A percentile compares a stretch with the other conserved stretches of the same genome.
Conservation (phyloP, 1,140 invertebrate species). For the Phymastichus coffea region DNA sequence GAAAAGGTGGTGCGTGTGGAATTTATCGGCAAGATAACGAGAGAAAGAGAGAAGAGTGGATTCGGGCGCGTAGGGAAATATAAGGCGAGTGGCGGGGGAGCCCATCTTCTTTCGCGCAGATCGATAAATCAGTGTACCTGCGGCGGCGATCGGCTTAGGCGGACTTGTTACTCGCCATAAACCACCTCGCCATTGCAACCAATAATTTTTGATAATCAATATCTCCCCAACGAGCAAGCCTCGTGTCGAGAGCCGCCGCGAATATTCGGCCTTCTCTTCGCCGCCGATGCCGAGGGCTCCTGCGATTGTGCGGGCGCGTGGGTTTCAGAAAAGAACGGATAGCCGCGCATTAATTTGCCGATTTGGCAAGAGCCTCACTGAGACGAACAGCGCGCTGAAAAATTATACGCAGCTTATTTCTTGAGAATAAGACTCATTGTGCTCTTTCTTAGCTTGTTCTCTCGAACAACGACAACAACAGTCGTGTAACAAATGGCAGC, state of each 20-base stretch:
- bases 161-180: not conserved
- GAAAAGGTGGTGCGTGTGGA: not conserved
- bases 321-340: not conserved
- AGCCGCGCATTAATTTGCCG: constrained; percentile 4
- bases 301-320: no score
- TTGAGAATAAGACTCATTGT: no score
- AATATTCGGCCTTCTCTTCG: no score
- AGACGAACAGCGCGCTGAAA: no score
- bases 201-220: constrained; percentile 13
- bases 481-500: no score
- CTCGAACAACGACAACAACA: no score
- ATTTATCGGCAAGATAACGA: constrained; percentile 6
- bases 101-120: constrained; percentile 35
- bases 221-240: not conserved
- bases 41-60: constrained; percentile 16
- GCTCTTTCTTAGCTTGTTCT: no score
- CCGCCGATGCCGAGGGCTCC: no score
- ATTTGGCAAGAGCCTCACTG: not conserved
- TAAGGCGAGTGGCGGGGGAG: constrained; percentile 15
- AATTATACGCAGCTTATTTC: no score
- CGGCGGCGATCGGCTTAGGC: constrained; percentile 33
- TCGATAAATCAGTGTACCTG: constrained; percentile 46
- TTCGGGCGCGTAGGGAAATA: not conserved
- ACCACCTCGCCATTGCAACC: constrained; percentile 2
- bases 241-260: no score